Base-by-base conservation (phyloP, 2,113 vertebrate genomes). In the Plestiodon gilberti region DNA sequence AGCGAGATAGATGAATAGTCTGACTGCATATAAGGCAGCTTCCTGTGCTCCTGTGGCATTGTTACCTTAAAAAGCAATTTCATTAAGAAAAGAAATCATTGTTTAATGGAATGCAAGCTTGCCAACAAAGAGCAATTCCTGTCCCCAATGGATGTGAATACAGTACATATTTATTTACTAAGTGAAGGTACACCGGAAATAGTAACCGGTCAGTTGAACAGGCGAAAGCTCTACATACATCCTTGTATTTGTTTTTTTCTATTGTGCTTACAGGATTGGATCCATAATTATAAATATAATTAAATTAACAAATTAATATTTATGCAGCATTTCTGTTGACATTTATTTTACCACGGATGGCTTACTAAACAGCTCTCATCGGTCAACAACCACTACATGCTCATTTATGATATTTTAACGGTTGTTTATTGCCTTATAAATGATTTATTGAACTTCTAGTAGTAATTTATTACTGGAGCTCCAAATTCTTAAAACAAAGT, bases 371-470 rank as follows among this genome's bases (percentile, higher is more conserved):
- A 91, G 87, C 76, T 89, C 80, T 83, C 89, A 91, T 81, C 89
- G 85, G 88, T 92, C 86, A 95, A 40, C 18, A 82, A 69, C 67
- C 69, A 40, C 65, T 84, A 40, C 79, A 64, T 33, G 55, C n/a
- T 48, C 67, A 92, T 93, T 81, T 0, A 57, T 57, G 73, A 69
- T 85, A 0, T 92, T 93, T 92, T 90, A 89, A 92, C 81, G 35
- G 35, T 78, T 83, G 86, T 87, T 93, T 94, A 94, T 92, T 93
- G 69, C 78, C 85, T 80, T 91, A 91, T 93, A 93, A 95, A 92
- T 93, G 90, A 94, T 83, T 91, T 93, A 52, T 78, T 78, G 57
- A 90, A 43, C 65, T 5, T 91, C 75, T 82, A 79, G 90, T 87
- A 69, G 15, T 30, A 64, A 59, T 83, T 71, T 89, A 89, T 91